Conservation (phyloP, 2,888 invertebrate species). For the Himalopsyche kuldschensis region DNA sequence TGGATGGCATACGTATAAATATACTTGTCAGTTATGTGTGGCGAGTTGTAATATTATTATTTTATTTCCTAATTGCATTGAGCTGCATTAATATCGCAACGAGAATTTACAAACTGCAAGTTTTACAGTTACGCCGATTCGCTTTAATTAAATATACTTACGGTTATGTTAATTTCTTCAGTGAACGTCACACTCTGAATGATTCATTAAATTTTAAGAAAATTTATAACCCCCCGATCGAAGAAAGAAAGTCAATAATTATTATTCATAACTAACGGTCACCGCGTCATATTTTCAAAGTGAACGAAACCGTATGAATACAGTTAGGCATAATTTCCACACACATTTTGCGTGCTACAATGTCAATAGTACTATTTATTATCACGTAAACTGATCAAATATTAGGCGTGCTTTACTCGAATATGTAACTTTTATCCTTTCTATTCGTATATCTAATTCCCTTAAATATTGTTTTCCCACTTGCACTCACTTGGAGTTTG, state of each 20-base stretch:
- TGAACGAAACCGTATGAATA: neutral
- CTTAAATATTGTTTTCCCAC: too few species aligned
- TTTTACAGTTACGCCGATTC: neutral
- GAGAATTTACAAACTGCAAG: neutral
- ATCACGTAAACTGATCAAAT: neutral
- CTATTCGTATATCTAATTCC: too few species aligned
- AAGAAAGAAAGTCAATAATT: neutral
- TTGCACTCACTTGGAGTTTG: too few species aligned
- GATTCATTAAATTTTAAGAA: neutral
- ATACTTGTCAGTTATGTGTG: too few species aligned
- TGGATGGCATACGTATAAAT: too few species aligned
- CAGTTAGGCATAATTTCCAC: neutral
- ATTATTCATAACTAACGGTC: neutral
- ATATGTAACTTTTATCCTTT: neutral
- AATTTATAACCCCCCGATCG: neutral
- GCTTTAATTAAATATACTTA: neutral
- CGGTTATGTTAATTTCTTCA: neutral
- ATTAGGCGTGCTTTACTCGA: conserved; percentile 41
- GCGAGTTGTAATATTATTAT: too few species aligned
- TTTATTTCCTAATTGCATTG: too few species aligned
- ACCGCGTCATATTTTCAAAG: neutral
- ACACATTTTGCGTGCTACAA: neutral
- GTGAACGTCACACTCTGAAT: neutral
- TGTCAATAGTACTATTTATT: neutral
- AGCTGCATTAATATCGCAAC: neutral